Percentiles rank a stretch among this genome's conserved stretches.
phyloP scores from a whole-genome alignment of 64 coral and sea anemone genomes.

The Anthopleura sola region DNA sequence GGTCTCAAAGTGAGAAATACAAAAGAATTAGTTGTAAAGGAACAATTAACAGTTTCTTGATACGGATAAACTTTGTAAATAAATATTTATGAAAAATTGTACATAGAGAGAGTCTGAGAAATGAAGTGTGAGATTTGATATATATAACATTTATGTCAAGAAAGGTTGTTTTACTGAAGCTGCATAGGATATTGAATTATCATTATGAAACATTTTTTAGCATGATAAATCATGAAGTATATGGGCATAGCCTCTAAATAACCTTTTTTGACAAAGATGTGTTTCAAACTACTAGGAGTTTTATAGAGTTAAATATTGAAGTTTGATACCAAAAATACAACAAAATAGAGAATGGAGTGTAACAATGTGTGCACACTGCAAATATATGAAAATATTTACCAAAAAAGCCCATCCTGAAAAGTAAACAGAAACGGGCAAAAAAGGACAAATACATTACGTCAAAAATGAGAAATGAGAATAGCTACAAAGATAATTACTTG shows the following conservation, averaged over 20 bases:
- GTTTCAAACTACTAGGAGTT: background rate
- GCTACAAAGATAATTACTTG: too few species aligned
- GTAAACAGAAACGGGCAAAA: too few species aligned
- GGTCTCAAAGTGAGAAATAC: background rate
- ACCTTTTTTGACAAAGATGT: too few species aligned
- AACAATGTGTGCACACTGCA: background rate
- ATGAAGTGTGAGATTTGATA: background rate
- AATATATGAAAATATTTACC: background rate
- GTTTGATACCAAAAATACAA: background rate
- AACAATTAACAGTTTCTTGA: too few species aligned
- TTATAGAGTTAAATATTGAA: background rate
- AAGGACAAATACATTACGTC: too few species aligned
- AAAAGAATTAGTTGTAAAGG: background rate
- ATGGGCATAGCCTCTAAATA: too few species aligned
- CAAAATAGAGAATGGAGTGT: background rate
- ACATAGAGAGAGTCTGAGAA: background rate
- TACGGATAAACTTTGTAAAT: background rate
- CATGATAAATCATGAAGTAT: too few species aligned
- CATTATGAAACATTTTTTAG: too few species aligned
- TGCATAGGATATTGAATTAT: too few species aligned
- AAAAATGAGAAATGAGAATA: too few species aligned
- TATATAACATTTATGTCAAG: background rate
- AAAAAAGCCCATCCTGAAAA: too few species aligned
- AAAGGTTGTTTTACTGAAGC: too few species aligned
- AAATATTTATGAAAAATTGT: background rate